Base-by-base conservation (phyloP, 1,140 invertebrate species). In the Hypothenemus hampei region DNA sequence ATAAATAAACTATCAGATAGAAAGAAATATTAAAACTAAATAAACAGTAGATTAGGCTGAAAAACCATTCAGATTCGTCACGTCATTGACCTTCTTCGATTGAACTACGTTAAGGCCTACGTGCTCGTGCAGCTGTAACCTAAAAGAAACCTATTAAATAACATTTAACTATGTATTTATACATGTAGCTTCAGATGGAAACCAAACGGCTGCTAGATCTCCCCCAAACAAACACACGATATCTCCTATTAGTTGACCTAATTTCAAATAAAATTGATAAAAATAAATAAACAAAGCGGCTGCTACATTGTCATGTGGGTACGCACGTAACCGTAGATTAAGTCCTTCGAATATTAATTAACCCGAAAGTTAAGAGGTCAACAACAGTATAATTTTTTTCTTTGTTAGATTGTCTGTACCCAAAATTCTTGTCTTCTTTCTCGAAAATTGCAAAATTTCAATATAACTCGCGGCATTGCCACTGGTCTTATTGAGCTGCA, bases 401-500 rank as follows among this genome's bases (percentile, higher is more conserved):
- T 35, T 46, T 24, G 41, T 11, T 26, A n/a, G n/a, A n/a, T 13
- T 50, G 20, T 26, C 40, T 43, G 40, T 29, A 51, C 31, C 19
- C 36, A 50, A 29, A 29, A 46, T 44, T 26, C 45, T 6, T 46
- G 41, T 13, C 33, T 54, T 19, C 16, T 54, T 3, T 20, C 44
- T 3, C 52, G 43, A 6, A 39, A 46, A 22, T 5, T 31, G 2
- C n/a, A 24, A 7, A 46, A 13, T 20, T 11, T 15, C 8, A 7
- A 23, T 3, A 10, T 47, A 2, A 22, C 26, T 0, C 35, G 40
- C 11, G 19, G 52, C 8, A 35, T 13, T 0, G 39, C 29, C 20
- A 54, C 29, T 40, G 57, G 56, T 33, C 60, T 58, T 57, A 52
- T 53, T 2, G 56, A 53, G 4, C 49, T 50, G 23, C 52, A 60